phyloP scores from a whole-genome alignment of 2,113 vertebrate species.

The Corythoichthys haematopterus region DNA sequence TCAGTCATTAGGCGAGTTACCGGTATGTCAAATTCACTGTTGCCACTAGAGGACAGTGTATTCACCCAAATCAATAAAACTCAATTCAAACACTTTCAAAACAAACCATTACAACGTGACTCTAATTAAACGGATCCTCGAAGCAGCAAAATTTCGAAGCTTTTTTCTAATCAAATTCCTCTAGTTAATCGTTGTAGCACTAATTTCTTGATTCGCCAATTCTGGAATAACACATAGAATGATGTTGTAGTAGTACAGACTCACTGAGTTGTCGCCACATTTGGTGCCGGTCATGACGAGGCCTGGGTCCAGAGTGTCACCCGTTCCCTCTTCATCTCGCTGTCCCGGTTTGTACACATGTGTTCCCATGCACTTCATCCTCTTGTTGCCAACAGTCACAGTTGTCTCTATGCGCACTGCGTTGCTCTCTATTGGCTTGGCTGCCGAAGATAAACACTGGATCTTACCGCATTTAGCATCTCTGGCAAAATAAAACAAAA shows the following conservation, averaged over 20 bases:
- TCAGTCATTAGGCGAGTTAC: too few species aligned
- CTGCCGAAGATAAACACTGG: constrained; percentile 82
- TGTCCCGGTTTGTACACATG: constrained; percentile 79
- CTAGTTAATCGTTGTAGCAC: too few species aligned
- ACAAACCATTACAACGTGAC: too few species aligned
- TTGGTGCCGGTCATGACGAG: constrained; percentile 93
- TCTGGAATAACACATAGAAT: too few species aligned
- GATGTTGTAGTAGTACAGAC: constrained; percentile 3
- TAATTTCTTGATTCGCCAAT: too few species aligned
- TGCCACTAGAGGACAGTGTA: too few species aligned
- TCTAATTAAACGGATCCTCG: too few species aligned
- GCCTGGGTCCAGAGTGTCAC: constrained; percentile 90
- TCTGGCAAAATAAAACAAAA: constrained; percentile 54
- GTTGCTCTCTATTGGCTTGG: constrained; percentile 81
- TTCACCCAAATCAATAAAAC: too few species aligned
- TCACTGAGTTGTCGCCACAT: constrained; percentile 85
- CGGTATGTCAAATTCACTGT: too few species aligned
- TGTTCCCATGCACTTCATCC: constrained; percentile 81
- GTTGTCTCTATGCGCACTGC: constrained; percentile 89
- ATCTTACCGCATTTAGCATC: constrained; percentile 94
- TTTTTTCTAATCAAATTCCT: too few species aligned
- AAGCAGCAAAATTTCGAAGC: too few species aligned
- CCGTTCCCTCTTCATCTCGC: constrained; percentile 70
- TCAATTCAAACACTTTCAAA: too few species aligned
- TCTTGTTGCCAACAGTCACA: constrained; percentile 57